phyloP scores from a whole-genome alignment of 1,140 invertebrate genomes.

The Zaprionus vittiger region DNA sequence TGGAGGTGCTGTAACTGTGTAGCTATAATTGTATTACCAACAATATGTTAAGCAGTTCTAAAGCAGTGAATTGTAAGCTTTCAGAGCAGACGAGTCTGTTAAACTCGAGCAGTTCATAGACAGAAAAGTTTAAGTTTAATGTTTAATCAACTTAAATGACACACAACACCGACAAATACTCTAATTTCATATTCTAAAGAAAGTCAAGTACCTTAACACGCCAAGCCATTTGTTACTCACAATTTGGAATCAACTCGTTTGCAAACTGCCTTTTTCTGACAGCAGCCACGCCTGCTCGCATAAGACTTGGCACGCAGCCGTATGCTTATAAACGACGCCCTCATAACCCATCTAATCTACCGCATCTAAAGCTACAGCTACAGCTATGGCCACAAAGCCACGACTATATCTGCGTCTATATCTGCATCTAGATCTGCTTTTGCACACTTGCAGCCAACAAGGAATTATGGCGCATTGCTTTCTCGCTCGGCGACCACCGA shows the following conservation, averaged over 20 bases:
- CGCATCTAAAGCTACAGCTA: not conserved
- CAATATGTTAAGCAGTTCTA: not conserved
- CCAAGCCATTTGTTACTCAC: not conserved
- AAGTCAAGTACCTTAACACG: not conserved
- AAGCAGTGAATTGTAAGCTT: not conserved
- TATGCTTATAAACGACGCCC: slow-evolving; percentile 30
- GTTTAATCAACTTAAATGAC: not conserved
- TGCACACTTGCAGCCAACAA: slow-evolving; percentile 36
- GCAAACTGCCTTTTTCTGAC: slow-evolving; percentile 26
- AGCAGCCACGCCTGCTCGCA: slow-evolving; percentile 22
- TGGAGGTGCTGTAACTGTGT: not conserved
- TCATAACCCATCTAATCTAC: slow-evolving; percentile 5
- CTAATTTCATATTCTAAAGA: not conserved
- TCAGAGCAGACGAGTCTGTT: not conserved
- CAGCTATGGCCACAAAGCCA: not conserved
- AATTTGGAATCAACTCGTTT: slow-evolving; percentile 2
- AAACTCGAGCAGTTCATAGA: not conserved
- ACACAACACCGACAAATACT: no score
- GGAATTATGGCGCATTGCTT: slow-evolving; percentile 58
- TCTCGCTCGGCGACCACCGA: slow-evolving; percentile 35
- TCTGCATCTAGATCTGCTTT: slow-evolving; percentile 31
- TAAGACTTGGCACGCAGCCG: slow-evolving; percentile 25
- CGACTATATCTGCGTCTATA: slow-evolving; percentile 25
- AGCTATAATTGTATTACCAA: not conserved
- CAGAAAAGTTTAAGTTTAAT: no score